phyloP scores from a whole-genome alignment of 2,797 vertebrate genomes.

The Clarias pachynema region DNA sequence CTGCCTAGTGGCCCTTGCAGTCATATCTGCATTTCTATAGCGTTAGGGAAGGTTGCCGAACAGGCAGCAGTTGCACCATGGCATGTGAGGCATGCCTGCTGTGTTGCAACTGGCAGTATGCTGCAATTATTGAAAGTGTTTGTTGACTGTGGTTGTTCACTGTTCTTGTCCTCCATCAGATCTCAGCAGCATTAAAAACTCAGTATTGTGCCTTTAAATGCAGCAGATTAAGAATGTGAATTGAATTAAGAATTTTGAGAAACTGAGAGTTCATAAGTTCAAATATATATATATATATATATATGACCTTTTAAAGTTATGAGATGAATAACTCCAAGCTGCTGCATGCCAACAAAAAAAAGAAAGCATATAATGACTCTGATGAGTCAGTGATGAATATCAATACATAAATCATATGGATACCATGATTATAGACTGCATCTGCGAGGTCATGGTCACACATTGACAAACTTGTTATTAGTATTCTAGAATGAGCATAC shows the following conservation, averaged over 20 bases:
- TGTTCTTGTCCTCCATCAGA: neutral
- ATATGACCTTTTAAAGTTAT: neutral
- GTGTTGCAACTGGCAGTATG: neutral
- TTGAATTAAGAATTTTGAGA: too few species aligned
- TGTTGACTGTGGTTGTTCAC: neutral
- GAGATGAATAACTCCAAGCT: neutral
- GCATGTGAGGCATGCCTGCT: neutral
- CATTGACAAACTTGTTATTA: neutral
- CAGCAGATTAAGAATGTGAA: neutral
- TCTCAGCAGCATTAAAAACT: neutral
- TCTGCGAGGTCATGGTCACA: neutral
- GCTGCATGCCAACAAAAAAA: neutral
- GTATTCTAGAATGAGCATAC: neutral
- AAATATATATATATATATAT: neutral
- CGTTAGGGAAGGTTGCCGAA: neutral
- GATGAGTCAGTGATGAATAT: constrained; percentile 1
- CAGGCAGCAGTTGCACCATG: neutral
- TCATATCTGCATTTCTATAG: neutral
- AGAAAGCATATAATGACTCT: neutral
- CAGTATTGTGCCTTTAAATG: neutral
- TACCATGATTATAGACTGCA: neutral
- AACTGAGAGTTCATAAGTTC: neutral
- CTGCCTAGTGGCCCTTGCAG: neutral
- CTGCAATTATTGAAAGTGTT: neutral
- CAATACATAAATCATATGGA: neutral